Conservation (phyloP, 2,797 vertebrate genomes). For the Kryptopterus vitreolus region DNA sequence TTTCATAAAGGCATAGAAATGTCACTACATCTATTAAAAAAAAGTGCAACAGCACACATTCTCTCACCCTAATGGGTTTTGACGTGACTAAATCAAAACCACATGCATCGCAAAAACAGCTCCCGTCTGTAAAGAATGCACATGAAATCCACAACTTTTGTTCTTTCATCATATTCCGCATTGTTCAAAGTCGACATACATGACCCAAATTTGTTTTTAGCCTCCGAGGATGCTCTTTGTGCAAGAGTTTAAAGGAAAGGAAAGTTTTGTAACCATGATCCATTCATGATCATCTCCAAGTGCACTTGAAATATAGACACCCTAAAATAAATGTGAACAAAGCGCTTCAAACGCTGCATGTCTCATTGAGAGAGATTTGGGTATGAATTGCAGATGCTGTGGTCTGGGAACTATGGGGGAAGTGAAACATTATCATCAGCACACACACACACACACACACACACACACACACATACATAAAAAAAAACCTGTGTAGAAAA, state of each 20-base stretch:
- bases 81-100: not conserved
- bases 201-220: not conserved
- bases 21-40: not conserved
- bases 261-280: too few relatives aligned
- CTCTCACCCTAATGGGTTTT: not conserved
- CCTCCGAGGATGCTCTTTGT: not conserved
- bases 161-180: not conserved
- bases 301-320: not conserved
- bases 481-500: not conserved
- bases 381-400: slow-evolving; percentile 12
- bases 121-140: too few relatives aligned
- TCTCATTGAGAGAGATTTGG: not conserved
- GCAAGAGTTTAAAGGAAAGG: not conserved
- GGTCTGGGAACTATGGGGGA: slow-evolving; percentile 12
- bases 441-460: not conserved
- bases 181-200: not conserved
- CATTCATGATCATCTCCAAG: not conserved
- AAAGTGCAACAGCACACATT: not conserved
- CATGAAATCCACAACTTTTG: not conserved
- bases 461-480: not conserved
- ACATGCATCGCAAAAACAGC: not conserved
- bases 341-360: not conserved
- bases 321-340: not conserved
- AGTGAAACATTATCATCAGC: slow-evolving; percentile 21
- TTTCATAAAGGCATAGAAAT: not conserved